These are phyloP conservation scores for Acrossocheilus wenchowensis DNA, from an alignment of 2,797 vertebrate species.

Conservation along the genomic window DNA sequence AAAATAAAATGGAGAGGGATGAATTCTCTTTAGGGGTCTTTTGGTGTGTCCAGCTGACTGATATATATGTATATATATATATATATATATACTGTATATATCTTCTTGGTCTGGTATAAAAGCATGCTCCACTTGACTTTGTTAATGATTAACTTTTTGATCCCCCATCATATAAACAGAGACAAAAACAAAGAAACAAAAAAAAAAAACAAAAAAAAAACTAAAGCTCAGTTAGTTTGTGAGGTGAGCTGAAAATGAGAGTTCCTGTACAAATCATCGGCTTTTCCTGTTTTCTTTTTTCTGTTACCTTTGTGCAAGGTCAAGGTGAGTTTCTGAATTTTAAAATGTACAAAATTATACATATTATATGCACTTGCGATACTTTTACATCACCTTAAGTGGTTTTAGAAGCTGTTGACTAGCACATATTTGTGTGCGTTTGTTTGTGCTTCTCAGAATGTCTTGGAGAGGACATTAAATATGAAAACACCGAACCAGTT, in stretches of 20 bases:
- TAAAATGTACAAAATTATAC: not conserved
- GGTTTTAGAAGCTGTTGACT: not conserved
- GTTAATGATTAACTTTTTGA: slow-evolving; percentile 49
- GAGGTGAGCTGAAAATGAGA: slow-evolving; percentile 38
- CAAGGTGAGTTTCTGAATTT: slow-evolving; percentile 62
- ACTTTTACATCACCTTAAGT: not conserved
- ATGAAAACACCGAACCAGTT: slow-evolving; percentile 54
- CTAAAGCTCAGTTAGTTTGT: not conserved
- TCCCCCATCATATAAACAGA: not conserved
- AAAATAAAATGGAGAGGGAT: too few species aligned
- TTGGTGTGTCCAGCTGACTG: not conserved
- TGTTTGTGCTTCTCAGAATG: slow-evolving; percentile 27
- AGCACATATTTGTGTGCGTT: not conserved
- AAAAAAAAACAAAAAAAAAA: not conserved
- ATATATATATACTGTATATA: too few species aligned
- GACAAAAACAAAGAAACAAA: not conserved
- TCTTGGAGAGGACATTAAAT: accelerated
- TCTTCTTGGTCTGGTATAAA: not conserved
- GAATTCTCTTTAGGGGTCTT: not conserved
- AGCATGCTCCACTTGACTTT: not conserved
- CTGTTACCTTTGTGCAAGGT: slow-evolving; percentile 37
- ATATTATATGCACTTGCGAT: not conserved
- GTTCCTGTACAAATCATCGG: slow-evolving; percentile 5
- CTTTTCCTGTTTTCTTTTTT: slow-evolving; percentile 63
- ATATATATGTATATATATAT: too few species aligned